Conservation (phyloP, 2,888 invertebrate species). For the Aleiodes leptofemur region DNA sequence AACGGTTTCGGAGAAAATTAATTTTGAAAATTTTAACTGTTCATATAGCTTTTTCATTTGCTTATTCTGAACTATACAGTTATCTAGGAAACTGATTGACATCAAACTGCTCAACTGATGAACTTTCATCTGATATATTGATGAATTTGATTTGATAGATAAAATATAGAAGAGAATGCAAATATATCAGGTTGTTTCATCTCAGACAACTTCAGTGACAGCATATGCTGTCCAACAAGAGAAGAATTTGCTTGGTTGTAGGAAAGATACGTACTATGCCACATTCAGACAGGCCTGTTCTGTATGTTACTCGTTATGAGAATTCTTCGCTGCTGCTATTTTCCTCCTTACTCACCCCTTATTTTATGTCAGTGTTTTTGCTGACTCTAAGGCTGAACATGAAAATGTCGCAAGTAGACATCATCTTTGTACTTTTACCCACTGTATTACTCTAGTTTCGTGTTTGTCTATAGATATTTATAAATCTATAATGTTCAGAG, state of each 20-base stretch:
- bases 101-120: too few relatives aligned
- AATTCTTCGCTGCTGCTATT: conserved; percentile 43
- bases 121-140: too few relatives aligned
- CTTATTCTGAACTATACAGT: too few relatives aligned
- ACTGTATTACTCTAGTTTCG: conserved; percentile 14
- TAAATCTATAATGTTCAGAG: conserved; percentile 1
- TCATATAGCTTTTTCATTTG: too few relatives aligned
- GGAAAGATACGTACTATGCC: conserved; percentile 13
- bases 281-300: conserved; percentile 2
- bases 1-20: too few relatives aligned
- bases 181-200: conserved; percentile 25
- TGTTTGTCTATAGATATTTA: background rate
- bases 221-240: conserved; percentile 1
- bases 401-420: conserved; percentile 55
- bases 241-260: conserved; percentile 39
- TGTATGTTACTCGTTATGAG: conserved; percentile 25
- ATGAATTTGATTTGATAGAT: conserved; percentile 48
- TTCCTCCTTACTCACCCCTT: conserved; percentile 42
- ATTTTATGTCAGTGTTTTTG: conserved; percentile 43
- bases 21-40: too few relatives aligned
- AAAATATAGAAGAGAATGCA: conserved; percentile 53
- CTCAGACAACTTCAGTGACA: conserved; percentile 39
- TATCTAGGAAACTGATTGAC: too few relatives aligned
- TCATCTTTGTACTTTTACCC: conserved; percentile 41
- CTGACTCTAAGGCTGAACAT: conserved; percentile 48